Evolutionary conservation across 2,113 vertebrate species (phyloP).

Genomic region (Spea multiplicata): DNA sequence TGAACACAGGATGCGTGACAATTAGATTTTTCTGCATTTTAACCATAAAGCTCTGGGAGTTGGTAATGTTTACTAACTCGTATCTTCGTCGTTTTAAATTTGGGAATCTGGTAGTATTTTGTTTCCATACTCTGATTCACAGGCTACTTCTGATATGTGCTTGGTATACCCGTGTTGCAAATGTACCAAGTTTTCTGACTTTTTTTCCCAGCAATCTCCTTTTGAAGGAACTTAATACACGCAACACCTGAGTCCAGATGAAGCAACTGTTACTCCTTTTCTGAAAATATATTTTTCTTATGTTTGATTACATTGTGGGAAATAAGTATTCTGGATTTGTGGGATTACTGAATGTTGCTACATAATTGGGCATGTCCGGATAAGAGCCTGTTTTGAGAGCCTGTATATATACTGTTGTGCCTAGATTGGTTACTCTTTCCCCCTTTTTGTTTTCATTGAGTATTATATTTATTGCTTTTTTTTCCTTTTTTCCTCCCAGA

Average conservation of each 20-base stretch:
- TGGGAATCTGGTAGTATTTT: not conserved
- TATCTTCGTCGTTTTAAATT: too few species aligned
- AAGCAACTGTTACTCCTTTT: not conserved
- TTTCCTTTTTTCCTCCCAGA: conserved; percentile 66
- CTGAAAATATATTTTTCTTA: not conserved
- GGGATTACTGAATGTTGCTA: not conserved
- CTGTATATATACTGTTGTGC: not conserved
- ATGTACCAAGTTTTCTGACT: too few species aligned
- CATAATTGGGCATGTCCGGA: conserved; percentile 9
- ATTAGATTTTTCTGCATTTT: too few species aligned
- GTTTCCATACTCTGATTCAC: too few species aligned
- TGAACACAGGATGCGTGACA: too few species aligned
- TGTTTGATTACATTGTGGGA: conserved; percentile 8
- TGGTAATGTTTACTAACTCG: too few species aligned
- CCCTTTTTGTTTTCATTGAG: not conserved
- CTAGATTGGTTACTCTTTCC: not conserved
- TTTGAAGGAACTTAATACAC: not conserved
- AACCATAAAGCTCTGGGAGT: too few species aligned
- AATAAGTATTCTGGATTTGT: not conserved
- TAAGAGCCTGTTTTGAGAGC: not conserved
- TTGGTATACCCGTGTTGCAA: too few species aligned
- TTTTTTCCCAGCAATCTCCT: not conserved
- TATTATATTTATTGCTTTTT: conserved; percentile 42
- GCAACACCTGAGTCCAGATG: not conserved
- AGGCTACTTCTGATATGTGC: too few species aligned